Evolutionary conservation across 2,797 vertebrate genomes (phyloP).

Genomic region (Carapus acus): DNA sequence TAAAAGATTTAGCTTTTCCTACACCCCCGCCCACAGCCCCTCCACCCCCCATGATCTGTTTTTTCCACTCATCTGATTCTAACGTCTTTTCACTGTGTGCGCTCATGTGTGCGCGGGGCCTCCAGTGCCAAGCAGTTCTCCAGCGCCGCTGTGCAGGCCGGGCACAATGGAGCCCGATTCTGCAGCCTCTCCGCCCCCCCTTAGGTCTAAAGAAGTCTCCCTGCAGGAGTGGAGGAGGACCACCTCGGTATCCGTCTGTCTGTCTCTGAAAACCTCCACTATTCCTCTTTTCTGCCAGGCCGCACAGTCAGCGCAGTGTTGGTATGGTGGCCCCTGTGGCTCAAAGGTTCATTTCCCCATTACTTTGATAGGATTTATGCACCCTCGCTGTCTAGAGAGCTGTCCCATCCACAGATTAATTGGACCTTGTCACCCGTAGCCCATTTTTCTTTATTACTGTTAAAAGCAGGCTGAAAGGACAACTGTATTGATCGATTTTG

Average conservation of each 20-base stretch:
- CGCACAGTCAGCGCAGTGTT: slow-evolving; percentile 28
- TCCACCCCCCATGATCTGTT: slow-evolving; percentile 38
- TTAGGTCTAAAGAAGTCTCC: slow-evolving; percentile 60
- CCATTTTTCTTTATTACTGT: slow-evolving; percentile 17
- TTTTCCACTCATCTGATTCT: slow-evolving; percentile 66
- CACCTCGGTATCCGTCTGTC: slow-evolving; percentile 44
- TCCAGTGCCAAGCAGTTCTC: slow-evolving; percentile 60
- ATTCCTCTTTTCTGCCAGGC: slow-evolving; percentile 14
- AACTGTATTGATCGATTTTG: background rate
- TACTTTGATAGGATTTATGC: slow-evolving; percentile 6
- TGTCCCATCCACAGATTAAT: background rate
- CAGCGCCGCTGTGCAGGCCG: slow-evolving; percentile 41
- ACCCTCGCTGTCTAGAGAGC: slow-evolving; percentile 1
- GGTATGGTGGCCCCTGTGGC: slow-evolving; percentile 15
- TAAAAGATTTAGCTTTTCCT: slow-evolving; percentile 55
- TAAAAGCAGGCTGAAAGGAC: background rate
- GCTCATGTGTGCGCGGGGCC: slow-evolving; percentile 75
- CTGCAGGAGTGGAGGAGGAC: slow-evolving; percentile 57
- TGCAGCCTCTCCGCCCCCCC: slow-evolving; percentile 46
- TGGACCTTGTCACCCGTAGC: background rate
- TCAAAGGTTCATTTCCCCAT: slow-evolving; percentile 26
- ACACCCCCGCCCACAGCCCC: slow-evolving; percentile 36
- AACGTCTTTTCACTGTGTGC: slow-evolving; percentile 78
- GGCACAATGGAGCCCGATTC: slow-evolving; percentile 67
- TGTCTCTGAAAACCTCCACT: slow-evolving; percentile 27